These are phyloP conservation scores for Gila orcuttii DNA, from an alignment of 2,113 vertebrate genomes.

Conservation along the genomic window DNA sequence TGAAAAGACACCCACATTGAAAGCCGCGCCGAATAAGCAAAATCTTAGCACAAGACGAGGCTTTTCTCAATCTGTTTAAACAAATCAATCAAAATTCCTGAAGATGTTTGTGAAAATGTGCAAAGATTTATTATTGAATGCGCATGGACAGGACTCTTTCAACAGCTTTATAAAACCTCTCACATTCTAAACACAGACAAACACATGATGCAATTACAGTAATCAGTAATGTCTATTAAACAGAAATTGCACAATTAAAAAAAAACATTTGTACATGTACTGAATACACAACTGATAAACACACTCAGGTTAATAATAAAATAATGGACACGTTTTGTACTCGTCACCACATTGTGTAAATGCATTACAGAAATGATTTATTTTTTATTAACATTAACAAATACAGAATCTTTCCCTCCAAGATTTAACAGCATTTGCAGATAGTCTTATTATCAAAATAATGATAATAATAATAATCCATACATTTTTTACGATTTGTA, in stretches of 20 bases:
- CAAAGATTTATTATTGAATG: slow-evolving; percentile 29
- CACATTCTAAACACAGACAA: not conserved
- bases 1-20: slow-evolving; percentile 52
- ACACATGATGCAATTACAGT: not conserved
- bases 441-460: too few relatives aligned
- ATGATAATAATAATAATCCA: too few relatives aligned
- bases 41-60: slow-evolving; percentile 25
- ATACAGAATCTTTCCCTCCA: not conserved
- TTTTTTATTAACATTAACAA: not conserved
- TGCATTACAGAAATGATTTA: not conserved
- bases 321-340: not conserved
- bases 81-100: slow-evolving; percentile 28
- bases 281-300: not conserved
- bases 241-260: not conserved
- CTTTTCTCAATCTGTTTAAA: slow-evolving; percentile 36
- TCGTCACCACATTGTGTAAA: not conserved
- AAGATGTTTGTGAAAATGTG: slow-evolving; percentile 29
- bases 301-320: not conserved
- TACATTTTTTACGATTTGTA: too few relatives aligned
- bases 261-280: not conserved
- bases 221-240: slow-evolving; percentile 14
- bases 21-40: slow-evolving; percentile 39
- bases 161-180: not conserved
- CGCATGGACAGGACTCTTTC: not conserved
- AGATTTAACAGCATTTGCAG: not conserved